Evolutionary conservation across 2,888 invertebrate genomes (phyloP).

Genomic region (Conops quadrifasciatus): DNA sequence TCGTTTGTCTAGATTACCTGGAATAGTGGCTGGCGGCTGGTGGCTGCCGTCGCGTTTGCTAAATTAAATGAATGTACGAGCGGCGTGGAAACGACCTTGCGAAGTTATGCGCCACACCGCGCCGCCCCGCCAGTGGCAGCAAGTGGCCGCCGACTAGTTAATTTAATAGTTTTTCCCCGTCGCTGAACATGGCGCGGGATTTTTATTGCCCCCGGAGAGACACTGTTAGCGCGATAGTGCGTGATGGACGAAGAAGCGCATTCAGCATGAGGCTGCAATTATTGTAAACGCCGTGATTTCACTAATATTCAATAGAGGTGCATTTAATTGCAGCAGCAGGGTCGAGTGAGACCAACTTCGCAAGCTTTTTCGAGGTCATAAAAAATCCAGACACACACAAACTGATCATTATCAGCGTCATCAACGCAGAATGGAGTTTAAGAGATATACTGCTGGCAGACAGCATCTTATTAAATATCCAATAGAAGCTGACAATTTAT

Average conservation of each 20-base stretch:
- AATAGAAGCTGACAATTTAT: too few species aligned
- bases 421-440: too few species aligned
- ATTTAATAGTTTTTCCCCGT: slow-evolving; percentile 21
- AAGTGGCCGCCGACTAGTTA: slow-evolving; percentile 29
- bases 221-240: neutral
- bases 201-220: slow-evolving; percentile 12
- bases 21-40: slow-evolving; percentile 31
- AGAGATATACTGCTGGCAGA: neutral
- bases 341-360: neutral
- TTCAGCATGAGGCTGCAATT: neutral
- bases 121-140: slow-evolving; percentile 14
- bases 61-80: slow-evolving; percentile 36
- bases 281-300: neutral
- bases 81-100: slow-evolving; percentile 45
- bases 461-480: too few species aligned
- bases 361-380: too few species aligned
- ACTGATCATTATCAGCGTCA: too few species aligned
- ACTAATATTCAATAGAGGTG: neutral
- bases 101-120: slow-evolving; percentile 38
- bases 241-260: neutral
- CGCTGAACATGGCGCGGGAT: neutral
- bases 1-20: slow-evolving; percentile 48
- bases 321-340: neutral
- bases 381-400: too few species aligned
- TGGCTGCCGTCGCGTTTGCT: slow-evolving; percentile 19